phyloP scores from a whole-genome alignment of 2,113 vertebrate genomes.

The Beaufortia kweichowensis region DNA sequence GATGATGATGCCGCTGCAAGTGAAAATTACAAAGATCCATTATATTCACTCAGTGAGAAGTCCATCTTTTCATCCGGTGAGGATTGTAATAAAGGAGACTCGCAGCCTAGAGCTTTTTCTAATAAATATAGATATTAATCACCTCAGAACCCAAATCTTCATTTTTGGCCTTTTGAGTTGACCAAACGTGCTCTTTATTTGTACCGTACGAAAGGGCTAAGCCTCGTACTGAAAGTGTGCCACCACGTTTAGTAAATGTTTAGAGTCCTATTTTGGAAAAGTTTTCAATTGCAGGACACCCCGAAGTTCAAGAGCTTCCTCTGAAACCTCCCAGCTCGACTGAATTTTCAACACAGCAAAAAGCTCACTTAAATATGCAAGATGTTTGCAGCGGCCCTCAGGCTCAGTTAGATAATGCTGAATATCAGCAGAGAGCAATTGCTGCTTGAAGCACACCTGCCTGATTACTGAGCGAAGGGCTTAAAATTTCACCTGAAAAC shows the following conservation, averaged over 20 bases:
- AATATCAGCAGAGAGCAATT: conserved; percentile 37
- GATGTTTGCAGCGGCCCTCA: neutral
- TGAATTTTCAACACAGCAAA: neutral
- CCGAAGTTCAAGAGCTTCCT: neutral
- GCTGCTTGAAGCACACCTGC: conserved; percentile 22
- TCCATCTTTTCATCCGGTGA: neutral
- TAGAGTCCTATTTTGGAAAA: neutral
- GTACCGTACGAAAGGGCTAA: neutral
- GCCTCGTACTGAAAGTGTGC: neutral
- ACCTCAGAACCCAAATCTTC: neutral
- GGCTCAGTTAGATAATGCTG: conserved; percentile 26
- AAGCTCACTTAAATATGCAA: conserved; percentile 28
- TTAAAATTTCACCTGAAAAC: conserved; percentile 29
- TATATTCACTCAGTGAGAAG: conserved; percentile 37
- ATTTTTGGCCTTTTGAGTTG: conserved; percentile 24
- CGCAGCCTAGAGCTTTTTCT: neutral
- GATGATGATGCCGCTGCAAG: conserved; percentile 55
- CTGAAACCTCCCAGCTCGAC: neutral
- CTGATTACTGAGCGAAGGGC: conserved; percentile 37
- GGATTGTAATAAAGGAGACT: conserved; percentile 20
- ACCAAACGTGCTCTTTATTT: too few relatives aligned
- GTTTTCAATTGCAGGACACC: neutral
- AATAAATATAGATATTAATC: neutral
- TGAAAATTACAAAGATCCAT: conserved; percentile 67
- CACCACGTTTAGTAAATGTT: conserved; percentile 10